Percentiles rank a stretch among this genome's conserved stretches.
These are phyloP conservation scores for Hyles vespertilio DNA, from an alignment of 1,140 invertebrate species.

Conservation along the genomic window DNA sequence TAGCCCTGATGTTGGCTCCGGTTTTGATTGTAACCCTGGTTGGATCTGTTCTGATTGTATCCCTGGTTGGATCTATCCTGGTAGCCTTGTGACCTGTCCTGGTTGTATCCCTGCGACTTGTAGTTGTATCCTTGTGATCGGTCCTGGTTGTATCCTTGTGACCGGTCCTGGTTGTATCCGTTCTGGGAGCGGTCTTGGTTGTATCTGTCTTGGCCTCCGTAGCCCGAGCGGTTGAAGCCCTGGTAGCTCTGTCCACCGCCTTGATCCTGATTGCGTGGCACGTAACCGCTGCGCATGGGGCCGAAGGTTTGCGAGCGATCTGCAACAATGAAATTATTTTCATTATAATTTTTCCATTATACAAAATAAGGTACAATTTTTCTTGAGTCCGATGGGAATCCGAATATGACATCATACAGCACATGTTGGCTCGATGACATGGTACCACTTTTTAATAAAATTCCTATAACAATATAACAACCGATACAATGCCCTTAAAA, in stretches of 20 bases:
- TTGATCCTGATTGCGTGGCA: constrained; percentile 27
- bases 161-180: constrained; percentile 11
- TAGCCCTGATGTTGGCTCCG: constrained; percentile 10
- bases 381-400: too few relatives aligned
- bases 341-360: too few relatives aligned
- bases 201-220: constrained; percentile 23
- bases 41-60: constrained; percentile 15
- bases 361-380: too few relatives aligned
- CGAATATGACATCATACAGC: too few relatives aligned
- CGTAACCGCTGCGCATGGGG: constrained; percentile 51
- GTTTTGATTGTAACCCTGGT: constrained; percentile 22
- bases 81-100: constrained; percentile 12
- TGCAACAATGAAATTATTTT: constrained; percentile 33
- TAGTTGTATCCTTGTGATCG: constrained; percentile 3
- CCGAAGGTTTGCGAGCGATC: constrained; percentile 55
- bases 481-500: too few relatives aligned
- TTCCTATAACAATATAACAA: too few relatives aligned
- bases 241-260: constrained; percentile 16
- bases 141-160: constrained; percentile 15
- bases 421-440: too few relatives aligned
- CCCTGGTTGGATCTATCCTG: constrained; percentile 12
- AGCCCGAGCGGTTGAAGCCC: constrained; percentile 13
- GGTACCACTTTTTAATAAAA: too few relatives aligned
- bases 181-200: constrained; percentile 11
- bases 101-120: constrained; percentile 15